Conservation (phyloP, 1,140 invertebrate species). For the Oryzaephilus surinamensis region DNA sequence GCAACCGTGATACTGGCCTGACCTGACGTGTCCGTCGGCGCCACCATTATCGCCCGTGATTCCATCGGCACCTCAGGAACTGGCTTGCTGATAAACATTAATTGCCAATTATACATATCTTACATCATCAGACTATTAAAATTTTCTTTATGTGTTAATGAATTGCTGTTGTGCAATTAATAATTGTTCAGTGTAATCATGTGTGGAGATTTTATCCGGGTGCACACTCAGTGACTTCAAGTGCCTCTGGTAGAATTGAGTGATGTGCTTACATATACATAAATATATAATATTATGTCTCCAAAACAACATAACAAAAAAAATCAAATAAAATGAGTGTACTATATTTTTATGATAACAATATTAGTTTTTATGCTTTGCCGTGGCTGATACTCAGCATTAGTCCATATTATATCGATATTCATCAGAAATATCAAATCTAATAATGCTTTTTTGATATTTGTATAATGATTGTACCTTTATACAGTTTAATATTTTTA, state of each 20-base stretch:
- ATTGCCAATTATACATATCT: constrained; percentile 27
- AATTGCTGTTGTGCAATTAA: constrained; percentile 34
- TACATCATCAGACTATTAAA: constrained; percentile 26
- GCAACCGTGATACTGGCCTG: constrained; percentile 56
- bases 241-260: constrained; percentile 37
- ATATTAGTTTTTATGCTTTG: constrained; percentile 32
- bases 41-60: constrained; percentile 27
- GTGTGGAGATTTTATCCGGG: constrained; percentile 32
- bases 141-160: constrained; percentile 34
- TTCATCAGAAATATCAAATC: constrained; percentile 31
- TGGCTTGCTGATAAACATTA: constrained; percentile 33
- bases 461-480: constrained; percentile 35
- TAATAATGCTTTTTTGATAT: constrained; percentile 36
- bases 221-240: constrained; percentile 35
- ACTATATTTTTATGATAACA: constrained; percentile 36
- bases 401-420: constrained; percentile 31
- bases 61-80: constrained; percentile 33
- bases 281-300: constrained; percentile 9
- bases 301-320: no score
- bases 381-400: constrained; percentile 31
- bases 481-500: constrained; percentile 38
- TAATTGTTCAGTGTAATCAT: constrained; percentile 36
- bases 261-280: constrained; percentile 28
- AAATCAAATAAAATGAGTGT: constrained; percentile 32
- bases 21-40: constrained; percentile 32